These are phyloP conservation scores for Chrysopilus asiliformis DNA, from an alignment of 2,888 invertebrate genomes.

Conservation along the genomic window DNA sequence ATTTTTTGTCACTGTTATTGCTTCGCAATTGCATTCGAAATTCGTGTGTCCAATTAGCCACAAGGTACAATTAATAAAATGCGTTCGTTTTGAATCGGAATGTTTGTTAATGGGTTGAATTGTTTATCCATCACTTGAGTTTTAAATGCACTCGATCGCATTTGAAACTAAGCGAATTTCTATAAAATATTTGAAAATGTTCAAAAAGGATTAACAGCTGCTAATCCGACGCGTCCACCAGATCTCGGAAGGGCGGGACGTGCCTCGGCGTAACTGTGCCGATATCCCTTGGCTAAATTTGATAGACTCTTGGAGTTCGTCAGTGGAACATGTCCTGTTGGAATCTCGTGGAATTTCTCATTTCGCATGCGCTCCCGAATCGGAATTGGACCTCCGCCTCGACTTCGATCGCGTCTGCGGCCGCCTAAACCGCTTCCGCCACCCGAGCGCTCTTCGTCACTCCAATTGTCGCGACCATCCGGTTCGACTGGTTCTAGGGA, in stretches of 20 bases:
- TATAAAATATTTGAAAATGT: neutral
- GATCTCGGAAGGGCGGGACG: slow-evolving; percentile 11
- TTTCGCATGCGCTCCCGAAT: slow-evolving; percentile 6
- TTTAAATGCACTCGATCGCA: too few species aligned
- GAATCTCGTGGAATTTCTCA: slow-evolving; percentile 4
- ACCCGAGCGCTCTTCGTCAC: slow-evolving; percentile 25
- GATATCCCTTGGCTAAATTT: slow-evolving; percentile 33
- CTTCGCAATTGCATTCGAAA: too few species aligned
- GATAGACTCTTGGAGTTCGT: slow-evolving; percentile 26
- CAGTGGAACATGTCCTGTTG: slow-evolving; percentile 8
- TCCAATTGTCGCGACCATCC: slow-evolving; percentile 27
- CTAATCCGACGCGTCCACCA: slow-evolving; percentile 34
- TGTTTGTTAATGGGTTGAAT: too few species aligned
- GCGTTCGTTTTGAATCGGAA: too few species aligned
- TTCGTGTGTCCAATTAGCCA: too few species aligned
- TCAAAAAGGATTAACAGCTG: slow-evolving; percentile 35
- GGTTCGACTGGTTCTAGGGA: slow-evolving; percentile 21
- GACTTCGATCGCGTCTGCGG: slow-evolving; percentile 9
- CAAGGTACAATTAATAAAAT: too few species aligned
- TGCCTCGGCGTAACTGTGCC: slow-evolving; percentile 34
- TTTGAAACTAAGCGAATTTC: neutral
- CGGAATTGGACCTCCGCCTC: slow-evolving; percentile 10
- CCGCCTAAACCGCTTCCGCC: too few species aligned
- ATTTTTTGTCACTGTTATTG: too few species aligned
- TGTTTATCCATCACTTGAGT: too few species aligned